Evolutionary conservation across 2,888 invertebrate genomes (phyloP), one percentile per base, ranked within the genome.

Genomic region (Drosophila infuscata): DNA sequence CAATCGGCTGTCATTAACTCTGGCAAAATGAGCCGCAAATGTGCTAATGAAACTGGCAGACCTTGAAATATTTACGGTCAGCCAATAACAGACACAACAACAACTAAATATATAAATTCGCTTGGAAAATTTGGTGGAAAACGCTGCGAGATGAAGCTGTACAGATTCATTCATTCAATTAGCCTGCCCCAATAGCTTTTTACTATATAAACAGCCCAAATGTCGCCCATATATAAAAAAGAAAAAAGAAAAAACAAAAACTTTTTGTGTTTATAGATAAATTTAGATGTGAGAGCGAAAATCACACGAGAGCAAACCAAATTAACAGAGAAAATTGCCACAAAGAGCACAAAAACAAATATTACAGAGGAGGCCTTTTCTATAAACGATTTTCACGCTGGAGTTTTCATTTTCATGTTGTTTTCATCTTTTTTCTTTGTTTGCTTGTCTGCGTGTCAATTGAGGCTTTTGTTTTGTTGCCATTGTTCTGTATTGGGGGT

Each of bases 1-100:
- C 88, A 87, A 88, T 88, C 88, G 83, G 60, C 83, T 74, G 86
- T 85, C 86, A 81, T 85, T 85, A 85, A 83, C 46, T 85, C 69
- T 67, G 66, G 73, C 71, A 69, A 64, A 84, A 85, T 85, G 83
- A 85, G 73, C 73, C 68, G 53, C 71, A 70, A 76, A 79, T 79
- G 84, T 83, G 88, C 83, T 85, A 83, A 84, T 85, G 74, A 83
- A 79, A 79, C 76, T 46, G 76, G 66, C 70, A 58, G 74, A 74
- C 87, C 82, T 83, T 84, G 82, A 76, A 79, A 76, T 60, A 54
- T 58, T 58, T 60, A 51, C 48, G 52, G 20, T 41, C 35, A 53
- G 20, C 20, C 32, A 29, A 25, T 17, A 56, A 46, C 33, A 30
- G 43, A 33, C 43, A 38, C 29, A 49, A 59, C 12, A 30, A 25